Percentiles rank a stretch among this genome's conserved stretches.
Conservation (phyloP, 2,797 vertebrate species). For the Eptatretus atami region DNA sequence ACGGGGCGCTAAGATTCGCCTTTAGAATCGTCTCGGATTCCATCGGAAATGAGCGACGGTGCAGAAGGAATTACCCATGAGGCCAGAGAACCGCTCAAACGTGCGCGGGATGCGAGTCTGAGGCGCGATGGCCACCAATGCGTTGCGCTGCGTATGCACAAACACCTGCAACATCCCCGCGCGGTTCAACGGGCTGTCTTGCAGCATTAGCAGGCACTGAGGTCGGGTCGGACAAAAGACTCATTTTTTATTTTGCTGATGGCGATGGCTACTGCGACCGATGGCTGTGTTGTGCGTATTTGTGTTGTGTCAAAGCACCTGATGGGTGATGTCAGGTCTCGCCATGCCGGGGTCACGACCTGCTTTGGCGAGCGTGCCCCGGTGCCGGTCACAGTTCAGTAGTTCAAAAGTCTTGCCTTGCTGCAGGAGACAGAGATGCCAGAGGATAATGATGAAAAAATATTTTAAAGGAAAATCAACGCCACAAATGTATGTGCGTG, state of each 20-base stretch:
- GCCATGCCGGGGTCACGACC: slow-evolving; percentile 47
- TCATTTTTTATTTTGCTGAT: no score
- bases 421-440: slow-evolving; percentile 15
- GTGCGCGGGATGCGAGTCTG: slow-evolving; percentile 86
- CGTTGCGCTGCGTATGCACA: slow-evolving; percentile 64
- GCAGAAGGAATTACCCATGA: slow-evolving; percentile 37
- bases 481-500: no score
- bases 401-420: slow-evolving; percentile 71
- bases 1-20: no score
- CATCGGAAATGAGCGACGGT: no score
- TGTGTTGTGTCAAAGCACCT: slow-evolving; percentile 19
- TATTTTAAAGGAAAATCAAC: background rate
- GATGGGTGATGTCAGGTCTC: slow-evolving; percentile 66
- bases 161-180: slow-evolving; percentile 80
- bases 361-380: slow-evolving; percentile 40
- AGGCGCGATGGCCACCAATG: slow-evolving; percentile 71
- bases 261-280: no score
- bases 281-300: no score
- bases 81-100: slow-evolving; percentile 66
- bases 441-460: background rate
- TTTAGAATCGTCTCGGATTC: no score
- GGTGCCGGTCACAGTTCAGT: slow-evolving; percentile 78
- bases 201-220: slow-evolving; percentile 50
- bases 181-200: slow-evolving; percentile 83
- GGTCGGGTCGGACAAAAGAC: background rate